A percentile compares a stretch with the other conserved stretches of the same genome.
Conservation (phyloP, 2,888 invertebrate genomes). For the Muscina levida region DNA sequence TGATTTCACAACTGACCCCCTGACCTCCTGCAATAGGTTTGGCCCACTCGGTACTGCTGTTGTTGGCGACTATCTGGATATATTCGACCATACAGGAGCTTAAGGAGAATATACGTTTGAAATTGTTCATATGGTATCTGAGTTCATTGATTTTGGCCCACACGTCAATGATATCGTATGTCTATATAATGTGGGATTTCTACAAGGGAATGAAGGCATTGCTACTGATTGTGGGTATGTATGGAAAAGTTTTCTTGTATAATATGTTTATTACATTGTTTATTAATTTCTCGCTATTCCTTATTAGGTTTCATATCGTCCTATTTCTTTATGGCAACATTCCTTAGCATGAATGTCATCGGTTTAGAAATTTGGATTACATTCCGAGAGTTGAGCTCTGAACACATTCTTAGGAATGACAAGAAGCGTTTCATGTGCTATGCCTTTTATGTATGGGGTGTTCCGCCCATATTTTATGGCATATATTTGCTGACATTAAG, state of each 20-base stretch:
- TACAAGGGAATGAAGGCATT: background rate
- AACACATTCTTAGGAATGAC: slow-evolving; percentile 1
- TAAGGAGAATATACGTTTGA: slow-evolving; percentile 13
- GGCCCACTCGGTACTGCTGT: background rate
- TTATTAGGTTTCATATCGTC: slow-evolving; percentile 19
- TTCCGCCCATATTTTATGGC: slow-evolving; percentile 20
- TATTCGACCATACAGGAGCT: slow-evolving; percentile 12
- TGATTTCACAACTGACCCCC: too few relatives aligned
- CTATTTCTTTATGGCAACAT: slow-evolving; percentile 23
- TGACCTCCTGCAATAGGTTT: slow-evolving; percentile 4
- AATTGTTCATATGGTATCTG: slow-evolving; percentile 31
- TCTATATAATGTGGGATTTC: slow-evolving; percentile 9
- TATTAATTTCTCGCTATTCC: too few relatives aligned
- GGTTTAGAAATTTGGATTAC: slow-evolving; percentile 55
- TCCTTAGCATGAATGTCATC: slow-evolving; percentile 46
- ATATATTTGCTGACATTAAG: slow-evolving; percentile 20
- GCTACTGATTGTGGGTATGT: background rate
- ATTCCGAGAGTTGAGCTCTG: slow-evolving; percentile 11
- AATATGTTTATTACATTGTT: background rate
- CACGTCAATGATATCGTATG: slow-evolving; percentile 9
- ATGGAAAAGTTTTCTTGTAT: background rate
- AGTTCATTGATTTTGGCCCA: slow-evolving; percentile 25
- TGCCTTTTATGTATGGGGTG: slow-evolving; percentile 47
- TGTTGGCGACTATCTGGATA: background rate
- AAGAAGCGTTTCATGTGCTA: slow-evolving; percentile 33